Conservation (phyloP, 30 jellyfish, hydroid and myxozoan genomes). For the Catostylus mosaicus region DNA sequence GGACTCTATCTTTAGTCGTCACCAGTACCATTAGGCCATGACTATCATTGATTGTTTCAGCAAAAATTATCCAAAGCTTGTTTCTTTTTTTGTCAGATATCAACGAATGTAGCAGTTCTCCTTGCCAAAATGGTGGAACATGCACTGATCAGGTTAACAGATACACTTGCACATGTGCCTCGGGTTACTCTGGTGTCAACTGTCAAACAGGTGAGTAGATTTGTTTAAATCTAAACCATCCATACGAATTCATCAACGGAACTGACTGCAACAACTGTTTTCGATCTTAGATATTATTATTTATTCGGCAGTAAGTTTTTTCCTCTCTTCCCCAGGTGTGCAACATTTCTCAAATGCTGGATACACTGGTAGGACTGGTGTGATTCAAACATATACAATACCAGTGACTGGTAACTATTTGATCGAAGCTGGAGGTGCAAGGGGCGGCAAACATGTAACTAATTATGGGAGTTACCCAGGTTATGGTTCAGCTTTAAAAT, state of each 20-base stretch:
- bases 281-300: too few species aligned
- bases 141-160: slow-evolving; percentile 19
- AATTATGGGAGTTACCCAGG: slow-evolving; percentile 43
- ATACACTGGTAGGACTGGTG: slow-evolving; percentile 39
- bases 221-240: too few species aligned
- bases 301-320: too few species aligned
- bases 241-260: too few species aligned
- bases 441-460: slow-evolving; percentile 55
- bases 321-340: too few species aligned
- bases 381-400: slow-evolving; percentile 26
- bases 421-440: slow-evolving; percentile 60
- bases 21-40: not conserved
- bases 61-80: too few species aligned
- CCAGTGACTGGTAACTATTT: slow-evolving; percentile 33
- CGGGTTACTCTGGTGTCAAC: slow-evolving; percentile 46
- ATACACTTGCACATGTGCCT: slow-evolving; percentile 45
- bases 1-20: not conserved
- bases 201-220: slow-evolving; percentile 30
- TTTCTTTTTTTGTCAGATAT: slow-evolving; percentile 11
- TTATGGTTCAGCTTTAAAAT: too few species aligned
- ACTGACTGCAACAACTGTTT: too few species aligned
- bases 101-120: slow-evolving; percentile 50
- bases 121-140: slow-evolving; percentile 58
- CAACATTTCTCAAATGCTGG: slow-evolving; percentile 46
- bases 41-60: not conserved